These are phyloP conservation scores for Saxidomus purpurata DNA, from an alignment of 1,140 invertebrate genomes.

Conservation along the genomic window DNA sequence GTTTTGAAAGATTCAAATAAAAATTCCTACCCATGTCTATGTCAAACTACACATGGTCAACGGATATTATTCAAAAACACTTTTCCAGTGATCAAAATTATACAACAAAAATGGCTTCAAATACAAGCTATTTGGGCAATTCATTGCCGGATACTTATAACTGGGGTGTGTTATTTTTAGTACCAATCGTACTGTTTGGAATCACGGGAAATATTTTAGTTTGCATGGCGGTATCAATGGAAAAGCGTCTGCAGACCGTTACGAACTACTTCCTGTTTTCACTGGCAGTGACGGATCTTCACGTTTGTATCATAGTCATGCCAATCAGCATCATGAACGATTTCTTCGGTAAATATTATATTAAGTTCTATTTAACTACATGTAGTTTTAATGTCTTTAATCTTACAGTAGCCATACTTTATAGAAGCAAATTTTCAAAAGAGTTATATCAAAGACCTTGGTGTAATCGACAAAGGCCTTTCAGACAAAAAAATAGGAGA, in stretches of 20 bases:
- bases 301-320: slow-evolving; percentile 92
- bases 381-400: too few relatives aligned
- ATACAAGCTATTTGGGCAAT: slow-evolving; percentile 2
- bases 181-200: slow-evolving; percentile 65
- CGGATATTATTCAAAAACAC: not conserved
- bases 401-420: too few relatives aligned
- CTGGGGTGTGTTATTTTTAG: slow-evolving; percentile 67
- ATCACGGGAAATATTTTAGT: slow-evolving; percentile 96
- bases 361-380: too few relatives aligned
- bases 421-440: too few relatives aligned
- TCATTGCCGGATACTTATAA: slow-evolving; percentile 29
- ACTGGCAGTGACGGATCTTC: slow-evolving; percentile 97
- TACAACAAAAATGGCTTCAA: slow-evolving; percentile 16
- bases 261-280: slow-evolving; percentile 98
- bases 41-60: not conserved
- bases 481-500: too few relatives aligned
- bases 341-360: slow-evolving; percentile 88
- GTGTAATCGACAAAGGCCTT: too few relatives aligned
- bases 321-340: slow-evolving; percentile 89
- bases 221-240: slow-evolving; percentile 97
- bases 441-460: too few relatives aligned
- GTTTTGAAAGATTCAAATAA: too few relatives aligned
- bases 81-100: not conserved
- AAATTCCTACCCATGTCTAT: not conserved
- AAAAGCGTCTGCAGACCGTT: slow-evolving; percentile 95